Percentiles rank a stretch among this genome's conserved stretches.
Conservation (phyloP, 2,797 vertebrate genomes). For the Malurus splendens region DNA sequence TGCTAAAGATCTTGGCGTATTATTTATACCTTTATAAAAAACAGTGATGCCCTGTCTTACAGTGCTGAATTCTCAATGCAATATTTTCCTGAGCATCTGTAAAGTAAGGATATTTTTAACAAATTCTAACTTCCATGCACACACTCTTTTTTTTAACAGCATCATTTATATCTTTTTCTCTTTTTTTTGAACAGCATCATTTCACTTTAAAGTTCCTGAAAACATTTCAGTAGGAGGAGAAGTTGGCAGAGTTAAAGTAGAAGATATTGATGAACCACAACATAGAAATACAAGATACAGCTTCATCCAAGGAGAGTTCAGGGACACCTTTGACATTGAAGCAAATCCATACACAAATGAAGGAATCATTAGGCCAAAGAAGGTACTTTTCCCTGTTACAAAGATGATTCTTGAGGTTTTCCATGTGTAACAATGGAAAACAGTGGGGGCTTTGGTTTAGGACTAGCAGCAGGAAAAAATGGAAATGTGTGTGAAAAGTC, state of each 20-base stretch:
- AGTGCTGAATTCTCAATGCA: background rate
- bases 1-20: background rate
- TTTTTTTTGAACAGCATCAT: conserved; percentile 66
- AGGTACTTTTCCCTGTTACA: conserved; percentile 69
- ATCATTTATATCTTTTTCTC: conserved; percentile 33
- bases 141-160: conserved; percentile 56
- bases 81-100: background rate
- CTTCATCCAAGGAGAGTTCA: conserved; percentile 65
- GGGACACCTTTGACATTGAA: conserved; percentile 72
- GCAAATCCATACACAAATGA: conserved; percentile 72
- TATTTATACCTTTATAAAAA: background rate
- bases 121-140: background rate
- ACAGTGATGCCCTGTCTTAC: background rate
- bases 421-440: background rate
- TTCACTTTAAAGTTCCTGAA: conserved; percentile 79
- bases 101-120: background rate
- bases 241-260: conserved; percentile 77
- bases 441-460: background rate
- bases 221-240: conserved; percentile 71
- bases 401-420: background rate
- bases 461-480: background rate
- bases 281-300: conserved; percentile 85
- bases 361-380: conserved; percentile 80
- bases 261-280: conserved; percentile 84
- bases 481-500: fast-evolving